Percentiles rank a stretch among this genome's conserved stretches.
Evolutionary conservation across 1,140 invertebrate genomes (phyloP).

Genomic region (Platyura marginata): DNA sequence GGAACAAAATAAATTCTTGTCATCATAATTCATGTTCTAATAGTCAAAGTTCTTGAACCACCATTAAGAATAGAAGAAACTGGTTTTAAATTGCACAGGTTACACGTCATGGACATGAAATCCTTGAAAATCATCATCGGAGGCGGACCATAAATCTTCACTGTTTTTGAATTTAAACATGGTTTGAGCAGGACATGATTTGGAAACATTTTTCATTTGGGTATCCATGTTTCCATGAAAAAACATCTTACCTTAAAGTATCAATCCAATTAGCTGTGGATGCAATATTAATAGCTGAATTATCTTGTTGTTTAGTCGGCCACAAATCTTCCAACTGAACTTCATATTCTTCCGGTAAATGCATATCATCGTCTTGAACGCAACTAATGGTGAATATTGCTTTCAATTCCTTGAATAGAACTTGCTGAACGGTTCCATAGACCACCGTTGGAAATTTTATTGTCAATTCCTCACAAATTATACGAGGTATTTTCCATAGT

Average conservation of each 20-base stretch:
- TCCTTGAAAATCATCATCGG: no score
- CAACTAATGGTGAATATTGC: conserved; percentile 32
- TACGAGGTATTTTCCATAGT: conserved; percentile 38
- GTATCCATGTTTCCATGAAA: not conserved
- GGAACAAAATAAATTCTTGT: no score
- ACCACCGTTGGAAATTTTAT: conserved; percentile 38
- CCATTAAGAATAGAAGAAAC: no score
- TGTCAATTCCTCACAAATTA: conserved; percentile 33
- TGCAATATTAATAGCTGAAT: conserved; percentile 24
- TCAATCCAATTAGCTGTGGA: conserved; percentile 30
- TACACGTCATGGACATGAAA: no score
- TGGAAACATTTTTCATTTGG: no score
- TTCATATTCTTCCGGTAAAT: conserved; percentile 33
- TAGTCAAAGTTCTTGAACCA: no score
- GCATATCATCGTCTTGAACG: conserved; percentile 36
- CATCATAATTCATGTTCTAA: no score
- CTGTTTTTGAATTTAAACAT: no score
- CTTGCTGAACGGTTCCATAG: conserved; percentile 30
- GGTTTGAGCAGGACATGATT: no score
- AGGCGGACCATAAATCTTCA: no score
- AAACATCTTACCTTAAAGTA: conserved; percentile 18
- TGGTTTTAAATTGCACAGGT: no score
- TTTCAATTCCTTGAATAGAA: conserved; percentile 27
- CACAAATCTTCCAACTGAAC: conserved; percentile 35
- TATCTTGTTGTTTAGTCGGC: conserved; percentile 34